Evolutionary conservation across 2,797 vertebrate species (phyloP), one percentile per base, ranked within the genome.

Genomic region (Buceros bicornis): DNA sequence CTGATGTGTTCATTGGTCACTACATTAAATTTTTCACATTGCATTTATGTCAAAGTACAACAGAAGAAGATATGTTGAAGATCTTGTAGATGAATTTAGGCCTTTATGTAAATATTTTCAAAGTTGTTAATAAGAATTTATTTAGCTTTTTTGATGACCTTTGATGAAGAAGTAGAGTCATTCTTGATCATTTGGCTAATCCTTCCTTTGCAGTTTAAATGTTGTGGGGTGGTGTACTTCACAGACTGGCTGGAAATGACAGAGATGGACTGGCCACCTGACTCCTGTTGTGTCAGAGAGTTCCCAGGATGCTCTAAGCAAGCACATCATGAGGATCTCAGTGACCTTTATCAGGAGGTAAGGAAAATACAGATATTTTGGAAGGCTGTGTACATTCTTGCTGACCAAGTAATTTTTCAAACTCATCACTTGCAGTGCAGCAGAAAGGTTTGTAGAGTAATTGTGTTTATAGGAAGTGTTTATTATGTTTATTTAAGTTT

Each of bases 171-270:
- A 81, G 20, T 69, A 86, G n/a, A 33, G 80, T 95, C 66, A 84
- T 72, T 78, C 54, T 97, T 95, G 89, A 95, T 97, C 86, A 97
- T 93, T 90, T 95, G 60, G 71, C 42, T 66, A 88, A 91, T 81
- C 62, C 56, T 95, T 97, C 62, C 93, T 95, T 98, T 98, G 51
- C 97, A 99, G 99, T 99, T 99, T 97, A 98, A 99, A 92, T 99
- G 99, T 97, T 99, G 99, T 35, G 99, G 99, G 16, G 99, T 99
- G 70, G 99, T 99, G 83, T 99, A 99, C 98, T 99, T 99, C 98
- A 99, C 99, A 10, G 99, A 99, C 96, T 99, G 99, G 99, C 96
- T 99, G 97, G 99, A 99, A 98, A 99, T 99, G 99, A 99, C 99
- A 7, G 99, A 99, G 97, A 98, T 99, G 99, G 99, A 99, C 95